Conservation (phyloP, 2,113 vertebrate species). For the Mobula birostris region DNA sequence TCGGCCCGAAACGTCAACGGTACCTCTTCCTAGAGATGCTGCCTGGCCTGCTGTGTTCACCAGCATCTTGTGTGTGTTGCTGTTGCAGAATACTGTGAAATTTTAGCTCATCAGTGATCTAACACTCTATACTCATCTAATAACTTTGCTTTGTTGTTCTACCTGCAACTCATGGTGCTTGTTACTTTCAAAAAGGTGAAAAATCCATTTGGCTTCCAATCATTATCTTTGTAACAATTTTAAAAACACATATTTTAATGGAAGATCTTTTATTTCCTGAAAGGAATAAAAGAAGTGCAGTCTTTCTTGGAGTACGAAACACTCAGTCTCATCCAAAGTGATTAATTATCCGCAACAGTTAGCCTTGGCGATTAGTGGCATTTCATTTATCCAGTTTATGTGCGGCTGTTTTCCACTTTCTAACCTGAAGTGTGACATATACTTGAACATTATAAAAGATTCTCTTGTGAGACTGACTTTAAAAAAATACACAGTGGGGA, state of each 20-base stretch:
- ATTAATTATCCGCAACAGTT: no score
- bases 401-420: not conserved
- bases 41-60: no score
- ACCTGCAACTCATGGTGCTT: not conserved
- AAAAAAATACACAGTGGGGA: not conserved
- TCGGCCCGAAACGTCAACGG: no score
- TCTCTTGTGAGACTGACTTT: not conserved
- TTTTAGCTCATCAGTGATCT: no score
- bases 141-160: not conserved
- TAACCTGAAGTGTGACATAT: not conserved
- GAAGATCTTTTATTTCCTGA: not conserved
- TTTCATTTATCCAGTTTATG: not conserved
- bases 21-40: no score
- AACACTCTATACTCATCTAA: no score
- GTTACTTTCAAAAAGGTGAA: not conserved
- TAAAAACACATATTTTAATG: not conserved
- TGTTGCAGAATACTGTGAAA: no score
- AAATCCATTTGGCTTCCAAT: not conserved
- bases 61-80: no score
- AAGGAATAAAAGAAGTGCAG: no score
- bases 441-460: not conserved
- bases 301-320: no score
- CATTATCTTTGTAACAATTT: not conserved
- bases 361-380: not conserved
- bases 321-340: no score